Conservation (phyloP, 1,140 invertebrate species). For the Calliopsis andreniformis region DNA sequence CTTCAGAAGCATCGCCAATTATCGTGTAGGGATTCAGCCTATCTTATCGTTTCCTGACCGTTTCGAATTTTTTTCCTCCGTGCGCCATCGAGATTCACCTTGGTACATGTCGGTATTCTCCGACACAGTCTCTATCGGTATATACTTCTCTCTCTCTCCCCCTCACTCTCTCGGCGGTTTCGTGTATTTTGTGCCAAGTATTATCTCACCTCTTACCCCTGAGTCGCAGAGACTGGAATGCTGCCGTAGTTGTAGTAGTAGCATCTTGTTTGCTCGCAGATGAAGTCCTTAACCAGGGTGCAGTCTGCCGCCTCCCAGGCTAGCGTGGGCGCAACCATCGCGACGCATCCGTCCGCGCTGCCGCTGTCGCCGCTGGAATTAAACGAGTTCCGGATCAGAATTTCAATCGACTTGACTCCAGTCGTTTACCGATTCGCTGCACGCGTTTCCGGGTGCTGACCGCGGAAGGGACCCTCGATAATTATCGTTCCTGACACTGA, state of each 20-base stretch:
- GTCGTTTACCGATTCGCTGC: conserved; percentile 42
- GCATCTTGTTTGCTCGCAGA: conserved; percentile 93
- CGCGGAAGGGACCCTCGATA: conserved; percentile 34
- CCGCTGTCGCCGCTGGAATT: conserved; percentile 83
- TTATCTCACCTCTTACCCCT: conserved; percentile 91
- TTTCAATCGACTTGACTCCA: conserved; percentile 37
- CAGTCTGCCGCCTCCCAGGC: conserved; percentile 92
- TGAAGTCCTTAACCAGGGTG: conserved; percentile 91
- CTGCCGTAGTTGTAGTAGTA: conserved; percentile 95
- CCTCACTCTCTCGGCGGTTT: conserved; percentile 36
- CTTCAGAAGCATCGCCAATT: neutral
- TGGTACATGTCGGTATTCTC: conserved; percentile 14
- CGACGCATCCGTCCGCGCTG: conserved; percentile 87
- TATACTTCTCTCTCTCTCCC: conserved; percentile 31
- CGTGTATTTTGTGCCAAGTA: conserved; percentile 69
- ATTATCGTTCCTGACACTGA: conserved; percentile 38
- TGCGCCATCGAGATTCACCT: conserved; percentile 44
- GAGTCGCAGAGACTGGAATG: conserved; percentile 92
- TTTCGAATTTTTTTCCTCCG: conserved; percentile 43
- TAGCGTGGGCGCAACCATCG: conserved; percentile 87
- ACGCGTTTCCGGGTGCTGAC: conserved; percentile 42
- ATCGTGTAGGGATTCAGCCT: neutral
- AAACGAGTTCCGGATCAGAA: conserved; percentile 46
- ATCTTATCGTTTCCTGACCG: conserved; percentile 34
- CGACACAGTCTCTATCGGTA: conserved; percentile 17